These are phyloP conservation scores for Microcaecilia unicolor DNA, from an alignment of 2,797 vertebrate genomes.

Conservation along the genomic window DNA sequence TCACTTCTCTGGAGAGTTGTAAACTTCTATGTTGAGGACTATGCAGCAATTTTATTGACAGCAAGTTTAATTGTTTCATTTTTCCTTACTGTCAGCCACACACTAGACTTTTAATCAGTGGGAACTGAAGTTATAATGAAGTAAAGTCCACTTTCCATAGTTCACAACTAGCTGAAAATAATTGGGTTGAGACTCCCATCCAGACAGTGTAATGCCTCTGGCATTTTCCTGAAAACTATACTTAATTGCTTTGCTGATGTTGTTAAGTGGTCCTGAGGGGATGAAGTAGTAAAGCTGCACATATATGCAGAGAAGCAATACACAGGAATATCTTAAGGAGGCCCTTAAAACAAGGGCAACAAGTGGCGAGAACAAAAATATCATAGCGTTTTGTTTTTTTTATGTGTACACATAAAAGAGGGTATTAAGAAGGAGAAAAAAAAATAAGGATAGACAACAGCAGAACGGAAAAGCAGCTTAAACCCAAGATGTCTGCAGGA, in stretches of 20 bases:
- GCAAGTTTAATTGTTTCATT: conserved; percentile 71
- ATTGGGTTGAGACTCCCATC: conserved; percentile 72
- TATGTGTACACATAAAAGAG: too few species aligned
- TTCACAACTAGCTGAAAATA: conserved; percentile 67
- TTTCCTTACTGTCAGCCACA: conserved; percentile 59
- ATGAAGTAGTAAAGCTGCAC: conserved; percentile 42
- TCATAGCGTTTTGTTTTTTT: too few species aligned
- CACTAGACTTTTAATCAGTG: conserved; percentile 66
- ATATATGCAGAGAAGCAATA: conserved; percentile 44
- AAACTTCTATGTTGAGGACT: conserved; percentile 52
- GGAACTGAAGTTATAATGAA: conserved; percentile 69
- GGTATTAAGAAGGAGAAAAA: too few species aligned
- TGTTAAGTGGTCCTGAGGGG: conserved; percentile 64
- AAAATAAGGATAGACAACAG: too few species aligned
- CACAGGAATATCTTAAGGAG: conserved; percentile 44
- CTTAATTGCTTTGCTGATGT: conserved; percentile 72
- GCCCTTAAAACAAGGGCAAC: conserved; percentile 42
- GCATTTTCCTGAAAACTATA: conserved; percentile 65
- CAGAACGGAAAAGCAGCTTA: too few species aligned
- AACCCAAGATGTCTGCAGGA: too few species aligned
- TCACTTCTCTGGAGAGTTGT: conserved; percentile 61
- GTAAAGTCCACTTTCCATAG: conserved; percentile 59
- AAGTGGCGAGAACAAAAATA: too few species aligned
- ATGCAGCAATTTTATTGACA: conserved; percentile 65
- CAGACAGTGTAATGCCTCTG: conserved; percentile 58